phyloP scores from a whole-genome alignment of 2,888 invertebrate genomes.

The Caradrina kadenii region DNA sequence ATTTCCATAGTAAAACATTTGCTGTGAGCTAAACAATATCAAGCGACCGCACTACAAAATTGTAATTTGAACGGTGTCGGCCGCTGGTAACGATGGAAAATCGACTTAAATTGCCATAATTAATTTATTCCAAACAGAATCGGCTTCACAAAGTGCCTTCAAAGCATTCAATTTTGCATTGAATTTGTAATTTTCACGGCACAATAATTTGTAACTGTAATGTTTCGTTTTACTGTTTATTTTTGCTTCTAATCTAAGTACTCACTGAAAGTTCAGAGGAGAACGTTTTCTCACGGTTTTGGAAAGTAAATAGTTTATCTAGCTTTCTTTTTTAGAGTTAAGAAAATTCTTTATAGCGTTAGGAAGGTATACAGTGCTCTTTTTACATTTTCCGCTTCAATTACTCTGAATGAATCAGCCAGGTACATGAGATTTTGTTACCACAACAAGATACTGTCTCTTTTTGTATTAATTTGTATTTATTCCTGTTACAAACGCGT shows the following conservation, averaged over 20 bases:
- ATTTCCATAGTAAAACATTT: slow-evolving; percentile 58
- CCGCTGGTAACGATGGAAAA: slow-evolving; percentile 81
- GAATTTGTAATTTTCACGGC: slow-evolving; percentile 89
- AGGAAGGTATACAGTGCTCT: slow-evolving; percentile 51
- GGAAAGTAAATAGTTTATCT: slow-evolving; percentile 80
- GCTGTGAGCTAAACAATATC: slow-evolving; percentile 71
- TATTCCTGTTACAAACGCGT: slow-evolving; percentile 26
- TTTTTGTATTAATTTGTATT: slow-evolving; percentile 45
- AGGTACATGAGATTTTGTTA: slow-evolving; percentile 41
- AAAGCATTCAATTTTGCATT: slow-evolving; percentile 88
- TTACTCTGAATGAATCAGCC: slow-evolving; percentile 44
- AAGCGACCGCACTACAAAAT: slow-evolving; percentile 77
- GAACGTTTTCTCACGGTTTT: slow-evolving; percentile 86
- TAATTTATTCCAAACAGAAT: slow-evolving; percentile 89
- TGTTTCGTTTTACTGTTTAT: slow-evolving; percentile 82
- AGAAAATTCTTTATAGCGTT: slow-evolving; percentile 68
- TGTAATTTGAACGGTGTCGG: slow-evolving; percentile 84
- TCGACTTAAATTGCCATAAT: slow-evolving; percentile 86
- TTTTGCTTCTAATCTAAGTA: slow-evolving; percentile 71
- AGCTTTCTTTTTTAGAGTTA: slow-evolving; percentile 80
- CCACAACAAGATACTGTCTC: slow-evolving; percentile 18
- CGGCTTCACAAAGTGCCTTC: slow-evolving; percentile 81
- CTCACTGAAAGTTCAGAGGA: slow-evolving; percentile 72
- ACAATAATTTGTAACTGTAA: slow-evolving; percentile 89
- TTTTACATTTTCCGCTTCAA: slow-evolving; percentile 64